Evolutionary conservation across 2,113 vertebrate genomes (phyloP), one percentile per base, ranked within the genome.

Genomic region (Apodemus speciosus): DNA sequence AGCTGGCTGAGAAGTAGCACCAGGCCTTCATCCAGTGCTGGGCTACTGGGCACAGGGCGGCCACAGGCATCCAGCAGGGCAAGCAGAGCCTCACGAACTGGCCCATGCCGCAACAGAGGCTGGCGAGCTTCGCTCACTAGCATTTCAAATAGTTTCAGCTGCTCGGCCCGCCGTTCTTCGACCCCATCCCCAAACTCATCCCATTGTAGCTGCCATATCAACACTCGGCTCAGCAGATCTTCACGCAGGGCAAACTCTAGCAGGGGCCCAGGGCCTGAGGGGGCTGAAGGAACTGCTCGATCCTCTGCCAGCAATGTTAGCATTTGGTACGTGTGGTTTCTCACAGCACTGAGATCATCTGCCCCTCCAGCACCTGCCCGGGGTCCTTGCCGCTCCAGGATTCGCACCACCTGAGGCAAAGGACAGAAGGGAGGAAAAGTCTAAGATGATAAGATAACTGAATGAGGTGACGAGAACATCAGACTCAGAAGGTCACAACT

Each of bases 321-420:
- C 99, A 99, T 99, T 98, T 99, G 99, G 95, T 99, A 99, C 0
- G 99, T 99, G 98, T 99, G 98, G 98, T 99, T 99, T 90, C 99
- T 98, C 94, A 99, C 99, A 0, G 99, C 99, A 0, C 98, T 99
- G 93, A 99, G 98, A 98, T 99, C 99, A 0, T 99, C 99, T 0
- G 98, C 96, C 9, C 96, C 97, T 8, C 98, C 98, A 83, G 98
- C 97, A 84, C 98, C 98, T 0, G 98, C 97, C 16, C 87, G 71
- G 30, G 98, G 92, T 27, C 99, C 98, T 0, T 97, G 98, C 69
- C 98, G 98, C 95, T 99, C 99, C 98, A 99, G 97, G 88, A 99
- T 99, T 97, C 98, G 98, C 5, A 99, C 99, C 40, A 99, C 98
- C 99, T 99, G 93, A 53, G 3, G 53, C 60, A 93, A 25, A 77